Percentiles rank a stretch among this genome's conserved stretches.
phyloP scores from a whole-genome alignment of 2,113 vertebrate species.

The Dromiciops gliroides region DNA sequence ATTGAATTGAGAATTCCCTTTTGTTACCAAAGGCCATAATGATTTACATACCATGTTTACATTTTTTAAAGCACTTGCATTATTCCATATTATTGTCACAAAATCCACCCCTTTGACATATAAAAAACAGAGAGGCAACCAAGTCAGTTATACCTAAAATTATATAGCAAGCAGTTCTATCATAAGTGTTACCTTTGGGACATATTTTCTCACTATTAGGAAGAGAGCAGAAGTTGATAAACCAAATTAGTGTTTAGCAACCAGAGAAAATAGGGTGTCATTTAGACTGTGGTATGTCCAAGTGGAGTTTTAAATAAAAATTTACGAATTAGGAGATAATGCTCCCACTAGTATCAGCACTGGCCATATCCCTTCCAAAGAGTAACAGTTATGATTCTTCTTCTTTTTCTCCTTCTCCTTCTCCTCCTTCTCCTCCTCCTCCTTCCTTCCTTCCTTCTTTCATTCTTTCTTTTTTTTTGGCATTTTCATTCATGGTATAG shows the following conservation, averaged over 20 bases:
- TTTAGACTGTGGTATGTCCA: background rate
- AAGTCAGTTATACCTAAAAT: background rate
- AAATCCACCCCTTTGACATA: background rate
- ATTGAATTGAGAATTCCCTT: background rate
- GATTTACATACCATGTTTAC: background rate
- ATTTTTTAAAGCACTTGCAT: background rate
- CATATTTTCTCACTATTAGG: background rate
- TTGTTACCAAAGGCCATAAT: background rate
- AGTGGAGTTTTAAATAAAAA: background rate
- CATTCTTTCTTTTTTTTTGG: too few relatives aligned
- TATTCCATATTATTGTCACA: background rate
- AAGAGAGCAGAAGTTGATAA: background rate
- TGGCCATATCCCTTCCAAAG: background rate
- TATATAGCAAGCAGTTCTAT: background rate
- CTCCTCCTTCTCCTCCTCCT: too few relatives aligned
- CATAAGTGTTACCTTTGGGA: background rate
- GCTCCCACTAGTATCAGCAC: background rate
- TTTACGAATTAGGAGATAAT: background rate
- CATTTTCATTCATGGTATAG: slow-evolving; percentile 12
- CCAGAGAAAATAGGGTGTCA: background rate
- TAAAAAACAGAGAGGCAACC: background rate
- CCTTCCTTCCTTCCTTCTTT: too few relatives aligned
- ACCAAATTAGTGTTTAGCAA: background rate
- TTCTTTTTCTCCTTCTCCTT: background rate
- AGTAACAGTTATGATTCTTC: background rate